Base-by-base conservation (phyloP, 2,797 vertebrate genomes). In the Anguilla megastoma region DNA sequence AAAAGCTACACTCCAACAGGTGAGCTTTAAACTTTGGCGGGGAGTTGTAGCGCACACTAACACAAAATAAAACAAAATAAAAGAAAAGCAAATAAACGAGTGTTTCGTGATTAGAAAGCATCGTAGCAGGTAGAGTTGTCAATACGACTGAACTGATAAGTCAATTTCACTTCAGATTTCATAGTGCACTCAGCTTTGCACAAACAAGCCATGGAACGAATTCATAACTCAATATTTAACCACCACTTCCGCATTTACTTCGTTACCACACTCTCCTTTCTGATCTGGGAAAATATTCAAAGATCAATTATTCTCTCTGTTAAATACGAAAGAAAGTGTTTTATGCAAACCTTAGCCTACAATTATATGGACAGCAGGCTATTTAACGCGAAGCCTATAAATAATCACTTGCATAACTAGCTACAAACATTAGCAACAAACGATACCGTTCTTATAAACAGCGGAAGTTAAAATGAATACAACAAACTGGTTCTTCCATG, bases 241-340 rank as follows among this genome's bases (percentile, higher is more conserved):
- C 36, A 80, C 45, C 79, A 82, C 45, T 82, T 82, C 79, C 79
- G 79, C 79, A 82, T 82, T 50, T 24, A 50, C 50, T 48, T 82
- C 41, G 21, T 50, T n/a, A 45, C 41, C 79, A 48, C 41, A 8
- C 21, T 41, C 27, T 36, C 5, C 36, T 48, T n/a, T 48, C 79
- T n/a, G 41, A 48, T 50, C 18, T 2, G 1, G 10, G 5, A 50
- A 48, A 82, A 82, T 14, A 24, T n/a, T 21, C 18, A 80, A 14
- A 33, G 71, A 74, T 8, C 24, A 74, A 74, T 2, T 36, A 9
- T 6, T 24, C 24, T 24, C n/a, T 24, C 21, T 24, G 63, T 74
- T 74, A 36, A 74, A 74, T 12, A 36, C 69, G 27, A 33, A 74
- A 14, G 9, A 3, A n/a, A 8, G 66, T 74, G 14, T 74, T 30